A percentile compares a stretch with the other conserved stretches of the same genome.
These are phyloP conservation scores for Hylyphantes graminicola DNA, from an alignment of 1,140 invertebrate genomes.

Conservation along the genomic window DNA sequence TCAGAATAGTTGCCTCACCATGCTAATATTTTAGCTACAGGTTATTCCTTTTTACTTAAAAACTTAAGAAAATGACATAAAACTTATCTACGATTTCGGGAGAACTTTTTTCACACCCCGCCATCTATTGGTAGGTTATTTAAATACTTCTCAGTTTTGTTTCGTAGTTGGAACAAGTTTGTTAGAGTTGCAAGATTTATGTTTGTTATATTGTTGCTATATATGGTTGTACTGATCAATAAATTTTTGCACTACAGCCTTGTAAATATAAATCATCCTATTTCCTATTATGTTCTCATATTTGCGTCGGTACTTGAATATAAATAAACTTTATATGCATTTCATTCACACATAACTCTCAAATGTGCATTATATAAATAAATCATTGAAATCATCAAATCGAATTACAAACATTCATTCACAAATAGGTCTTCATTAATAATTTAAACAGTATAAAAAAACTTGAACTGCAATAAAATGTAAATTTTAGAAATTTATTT, in stretches of 20 bases:
- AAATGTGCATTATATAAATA: slow-evolving; percentile 29
- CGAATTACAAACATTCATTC: not conserved
- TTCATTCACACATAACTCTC: not conserved
- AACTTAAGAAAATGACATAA: no score
- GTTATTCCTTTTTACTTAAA: no score
- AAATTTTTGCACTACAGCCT: no score
- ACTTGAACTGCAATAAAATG: no score
- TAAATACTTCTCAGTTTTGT: not conserved
- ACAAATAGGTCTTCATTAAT: not conserved
- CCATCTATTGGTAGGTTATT: not conserved
- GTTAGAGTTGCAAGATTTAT: not conserved
- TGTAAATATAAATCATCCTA: not conserved
- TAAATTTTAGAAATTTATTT: no score
- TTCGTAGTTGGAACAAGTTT: not conserved
- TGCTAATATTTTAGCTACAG: no score
- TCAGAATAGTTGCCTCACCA: no score
- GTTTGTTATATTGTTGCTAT: not conserved
- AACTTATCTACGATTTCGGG: no score
- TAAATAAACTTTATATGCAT: slow-evolving; percentile 13
- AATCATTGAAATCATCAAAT: not conserved
- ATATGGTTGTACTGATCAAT: no score
- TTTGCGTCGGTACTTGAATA: slow-evolving; percentile 23
- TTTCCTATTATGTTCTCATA: slow-evolving; percentile 3
- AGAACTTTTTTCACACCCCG: no score
- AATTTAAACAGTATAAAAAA: not conserved